Conservation (phyloP, 2,113 vertebrate genomes). For the Psammodynastes pulverulentus region DNA sequence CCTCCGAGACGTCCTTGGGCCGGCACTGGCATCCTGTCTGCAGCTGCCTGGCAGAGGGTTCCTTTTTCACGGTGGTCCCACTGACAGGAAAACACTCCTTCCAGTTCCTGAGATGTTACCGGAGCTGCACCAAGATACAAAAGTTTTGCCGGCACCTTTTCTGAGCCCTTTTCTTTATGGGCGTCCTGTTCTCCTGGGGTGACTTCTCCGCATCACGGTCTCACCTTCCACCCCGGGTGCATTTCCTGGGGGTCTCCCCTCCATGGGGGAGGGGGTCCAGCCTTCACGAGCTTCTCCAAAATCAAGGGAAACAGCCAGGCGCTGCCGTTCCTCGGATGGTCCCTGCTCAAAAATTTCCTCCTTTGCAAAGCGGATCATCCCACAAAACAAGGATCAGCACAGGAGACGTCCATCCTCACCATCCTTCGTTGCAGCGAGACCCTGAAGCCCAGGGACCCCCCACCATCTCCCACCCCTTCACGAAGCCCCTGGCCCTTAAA, state of each 20-base stretch:
- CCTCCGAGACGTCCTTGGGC: neutral
- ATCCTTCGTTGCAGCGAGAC: neutral
- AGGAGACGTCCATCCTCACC: neutral
- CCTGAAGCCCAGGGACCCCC: neutral
- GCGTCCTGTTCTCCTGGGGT: neutral
- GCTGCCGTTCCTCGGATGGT: neutral
- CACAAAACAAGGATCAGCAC: neutral
- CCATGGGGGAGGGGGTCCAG: neutral
- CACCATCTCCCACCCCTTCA: no score
- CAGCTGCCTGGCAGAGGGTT: neutral
- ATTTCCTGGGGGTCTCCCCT: neutral
- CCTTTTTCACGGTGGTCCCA: neutral
- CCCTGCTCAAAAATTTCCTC: neutral
- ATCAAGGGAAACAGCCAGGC: neutral
- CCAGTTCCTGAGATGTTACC: neutral
- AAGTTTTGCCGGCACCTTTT: neutral
- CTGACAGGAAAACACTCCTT: neutral
- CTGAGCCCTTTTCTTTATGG: neutral
- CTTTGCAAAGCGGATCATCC: neutral
- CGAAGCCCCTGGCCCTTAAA: no score
- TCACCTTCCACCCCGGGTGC: neutral
- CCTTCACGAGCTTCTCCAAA: neutral
- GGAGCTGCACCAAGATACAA: neutral
- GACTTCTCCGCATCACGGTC: neutral
- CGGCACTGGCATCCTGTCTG: neutral